A percentile compares a stretch with the other conserved stretches of the same genome.
These are phyloP conservation scores for Stercorarius parasiticus DNA, from an alignment of 2,113 vertebrate genomes.

Conservation along the genomic window DNA sequence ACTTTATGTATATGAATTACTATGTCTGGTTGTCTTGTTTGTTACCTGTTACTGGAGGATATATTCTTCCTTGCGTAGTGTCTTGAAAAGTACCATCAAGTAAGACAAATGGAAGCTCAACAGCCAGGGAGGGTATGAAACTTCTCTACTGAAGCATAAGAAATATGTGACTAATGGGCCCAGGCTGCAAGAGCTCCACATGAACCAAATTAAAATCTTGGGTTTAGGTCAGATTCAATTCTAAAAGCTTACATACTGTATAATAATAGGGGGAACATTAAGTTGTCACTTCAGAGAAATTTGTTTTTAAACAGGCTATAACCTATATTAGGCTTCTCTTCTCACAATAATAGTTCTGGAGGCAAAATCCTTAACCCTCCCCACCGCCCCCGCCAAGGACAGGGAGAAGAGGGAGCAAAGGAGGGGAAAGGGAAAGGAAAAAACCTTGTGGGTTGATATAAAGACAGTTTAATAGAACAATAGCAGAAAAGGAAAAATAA, in stretches of 20 bases:
- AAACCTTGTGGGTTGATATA: not conserved
- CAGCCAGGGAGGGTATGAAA: not conserved
- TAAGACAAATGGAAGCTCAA: not conserved
- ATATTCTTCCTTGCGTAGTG: not conserved
- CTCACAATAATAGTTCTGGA: not conserved
- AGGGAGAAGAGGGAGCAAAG: not conserved
- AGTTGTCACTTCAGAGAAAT: not conserved
- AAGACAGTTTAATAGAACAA: not conserved
- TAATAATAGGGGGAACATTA: not conserved
- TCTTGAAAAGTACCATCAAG: not conserved
- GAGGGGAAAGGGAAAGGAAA: not conserved
- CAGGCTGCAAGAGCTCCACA: not conserved
- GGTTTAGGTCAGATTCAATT: not conserved
- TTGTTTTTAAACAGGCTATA: not conserved
- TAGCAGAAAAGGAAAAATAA: not conserved
- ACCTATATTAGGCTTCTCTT: not conserved
- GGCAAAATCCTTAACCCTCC: not conserved
- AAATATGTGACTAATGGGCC: not conserved
- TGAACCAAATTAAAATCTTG: not conserved
- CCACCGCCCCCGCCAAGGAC: too few relatives aligned
- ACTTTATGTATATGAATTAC: not conserved
- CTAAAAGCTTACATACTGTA: not conserved
- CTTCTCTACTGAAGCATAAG: not conserved
- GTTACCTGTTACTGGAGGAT: not conserved
- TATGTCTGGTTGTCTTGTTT: not conserved